phyloP scores from a whole-genome alignment of 2,888 invertebrate species.

The Chironomus riparius region DNA sequence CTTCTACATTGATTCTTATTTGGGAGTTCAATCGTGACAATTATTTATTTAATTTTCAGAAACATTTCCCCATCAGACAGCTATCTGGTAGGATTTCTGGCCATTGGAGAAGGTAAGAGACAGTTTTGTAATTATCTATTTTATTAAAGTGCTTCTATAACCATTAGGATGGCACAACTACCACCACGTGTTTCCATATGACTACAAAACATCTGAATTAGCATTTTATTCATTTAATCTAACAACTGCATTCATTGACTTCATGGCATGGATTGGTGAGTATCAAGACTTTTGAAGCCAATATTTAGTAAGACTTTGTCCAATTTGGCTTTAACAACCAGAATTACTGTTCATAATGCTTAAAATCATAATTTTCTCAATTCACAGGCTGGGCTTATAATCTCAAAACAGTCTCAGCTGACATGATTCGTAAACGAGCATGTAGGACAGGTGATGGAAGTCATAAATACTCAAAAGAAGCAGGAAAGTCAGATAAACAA shows the following conservation, averaged over 20 bases:
- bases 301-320: no score
- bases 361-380: neutral
- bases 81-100: constrained; percentile 8
- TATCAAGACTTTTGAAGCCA: no score
- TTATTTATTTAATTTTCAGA: neutral
- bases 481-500: neutral
- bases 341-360: no score
- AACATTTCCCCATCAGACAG: neutral
- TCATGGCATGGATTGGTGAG: constrained; percentile 7
- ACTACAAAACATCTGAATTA: constrained; percentile 22
- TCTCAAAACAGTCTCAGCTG: constrained; percentile 14
- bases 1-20: no score
- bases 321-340: no score
- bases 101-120: constrained; percentile 4
- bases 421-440: neutral
- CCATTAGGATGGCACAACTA: neutral
- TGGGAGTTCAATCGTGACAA: no score
- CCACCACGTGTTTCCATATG: constrained; percentile 14
- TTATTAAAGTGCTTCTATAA: neutral
- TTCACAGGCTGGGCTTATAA: constrained; percentile 9
- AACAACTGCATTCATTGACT: constrained; percentile 9
- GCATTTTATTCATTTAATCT: neutral
- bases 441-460: constrained; percentile 12
- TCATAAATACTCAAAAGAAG: neutral
- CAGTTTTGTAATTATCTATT: no score